phyloP scores from a whole-genome alignment of 2,113 vertebrate species.

The Acinonyx jubatus region DNA sequence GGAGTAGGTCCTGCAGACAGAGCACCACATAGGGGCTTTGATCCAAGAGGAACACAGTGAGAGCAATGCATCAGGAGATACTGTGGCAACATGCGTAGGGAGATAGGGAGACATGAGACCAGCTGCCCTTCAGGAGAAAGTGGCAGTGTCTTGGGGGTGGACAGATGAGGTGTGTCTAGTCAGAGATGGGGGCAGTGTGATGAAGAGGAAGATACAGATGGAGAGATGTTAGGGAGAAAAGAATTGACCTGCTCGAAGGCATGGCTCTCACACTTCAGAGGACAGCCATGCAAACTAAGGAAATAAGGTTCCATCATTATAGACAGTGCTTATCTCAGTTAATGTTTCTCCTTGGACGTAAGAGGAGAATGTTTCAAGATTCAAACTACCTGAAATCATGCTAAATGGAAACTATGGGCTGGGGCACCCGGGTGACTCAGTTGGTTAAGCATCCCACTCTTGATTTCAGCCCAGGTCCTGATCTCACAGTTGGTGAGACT shows the following conservation, averaged over 20 bases:
- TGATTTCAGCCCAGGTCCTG: no score
- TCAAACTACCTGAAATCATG: not conserved
- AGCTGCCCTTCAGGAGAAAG: not conserved
- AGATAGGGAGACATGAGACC: not conserved
- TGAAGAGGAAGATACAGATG: not conserved
- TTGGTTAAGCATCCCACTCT: no score
- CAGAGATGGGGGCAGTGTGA: rapidly evolving
- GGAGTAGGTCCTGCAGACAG: not conserved
- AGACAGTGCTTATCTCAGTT: not conserved
- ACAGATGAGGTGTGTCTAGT: not conserved
- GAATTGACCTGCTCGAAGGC: no score
- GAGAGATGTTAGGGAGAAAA: not conserved
- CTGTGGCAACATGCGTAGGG: not conserved
- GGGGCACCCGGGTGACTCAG: no score
- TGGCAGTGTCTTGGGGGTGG: not conserved
- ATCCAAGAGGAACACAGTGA: not conserved
- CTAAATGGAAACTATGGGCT: not conserved
- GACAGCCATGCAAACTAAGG: not conserved
- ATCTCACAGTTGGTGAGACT: no score
- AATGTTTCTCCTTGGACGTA: not conserved
- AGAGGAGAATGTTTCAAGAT: not conserved
- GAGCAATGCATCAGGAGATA: not conserved
- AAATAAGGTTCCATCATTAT: not conserved
- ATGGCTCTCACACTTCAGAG: not conserved
- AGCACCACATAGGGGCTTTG: rapidly evolving